Base-by-base conservation (phyloP, 2,888 invertebrate species). In the Nebria brevicollis region DNA sequence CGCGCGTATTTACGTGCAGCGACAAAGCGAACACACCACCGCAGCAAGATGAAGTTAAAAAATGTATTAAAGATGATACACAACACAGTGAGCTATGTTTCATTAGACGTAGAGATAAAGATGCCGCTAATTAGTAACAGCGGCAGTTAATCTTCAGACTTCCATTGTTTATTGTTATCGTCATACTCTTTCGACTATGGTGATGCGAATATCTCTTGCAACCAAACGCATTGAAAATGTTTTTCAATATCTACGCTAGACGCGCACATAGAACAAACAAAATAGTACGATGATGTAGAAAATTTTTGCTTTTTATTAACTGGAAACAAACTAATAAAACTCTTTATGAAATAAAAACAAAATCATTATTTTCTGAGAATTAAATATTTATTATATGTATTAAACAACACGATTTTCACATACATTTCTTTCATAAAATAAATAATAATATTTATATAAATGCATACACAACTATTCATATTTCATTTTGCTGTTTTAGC, bases 101-200 rank as follows among this genome's bases (percentile, higher is more conserved):
- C 80, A 80, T 75, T 75, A 80, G 80, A 75, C 80, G 26, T 25
- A 68, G 80, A 80, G 80, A 80, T 80, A 80, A 80, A 80, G 80
- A 80, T 64, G 75, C 75, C 75, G 75, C 80, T 80, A 80, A 80
- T 80, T 80, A 80, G 80, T 70, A 75, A 54, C 75, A 66, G 75
- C 72, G 70, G 80, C 75, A 80, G 80, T 80, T 80, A 80, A 80
- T 80, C 80, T 80, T 80, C 80, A 34, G 75, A 75, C 75, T 75
- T 66, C 75, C 80, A 75, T 75, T 80, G 75, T 80, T 75, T 75
- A 74, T 75, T 75, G 75, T 79, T 68, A 73, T 75, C 80, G 66
- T 78, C 54, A 13, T 54, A 54, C 54, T 54, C 54, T 54, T 54
- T 8, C 13, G 54, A 54, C 54, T 54, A 54, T 13, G 54, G 13